Base-by-base conservation (phyloP, 2,888 invertebrate genomes). In the Callimorpha dominula region DNA sequence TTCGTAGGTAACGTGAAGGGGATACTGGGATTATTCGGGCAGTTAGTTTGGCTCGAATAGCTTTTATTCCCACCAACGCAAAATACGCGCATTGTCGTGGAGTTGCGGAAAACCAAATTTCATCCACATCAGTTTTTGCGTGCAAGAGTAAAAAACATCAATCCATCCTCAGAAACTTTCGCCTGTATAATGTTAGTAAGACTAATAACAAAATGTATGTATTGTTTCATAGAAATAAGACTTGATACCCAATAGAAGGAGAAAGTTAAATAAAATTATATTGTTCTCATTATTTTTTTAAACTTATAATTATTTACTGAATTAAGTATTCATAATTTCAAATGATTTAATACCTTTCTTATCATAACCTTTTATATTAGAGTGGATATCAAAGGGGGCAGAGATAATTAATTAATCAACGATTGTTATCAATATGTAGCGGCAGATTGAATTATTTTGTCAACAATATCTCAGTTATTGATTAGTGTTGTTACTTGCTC, bases 401-500 rank as follows among this genome's bases (percentile, higher is more conserved):
- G 68, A 67, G 67, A 80, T 65, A 70, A 75, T 73, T 65, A 70
- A 75, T 73, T 74, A 76, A 65, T 60, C 60, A 31, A 31, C 20
- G 12, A 60, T 4, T 60, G 60, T 60, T 60, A 31, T 31, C 12
- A 31, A 76, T 75, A 83, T 83, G 76, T 68, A 69, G 64, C 74
- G 73, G 65, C 71, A 71, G 69, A 71, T 71, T 68, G 70, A 54
- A 68, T 43, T 72, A 71, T 69, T 81, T 81, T 80, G 81, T 86
- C 87, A 84, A 86, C 86, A 85, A 84, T 78, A 70, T 76, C 65
- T 68, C 71, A 75, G 66, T 72, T 80, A 83, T 82, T 75, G 80
- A 82, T 76, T 80, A 73, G 84, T 86, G 81, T 76, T 81, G 87
- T 85, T 84, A 87, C 88, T 86, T 79, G 86, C 87, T 89, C 81